Base-by-base conservation (phyloP, 53 echinoderm and acorn worm genomes). In the Patiria pectinifera region DNA sequence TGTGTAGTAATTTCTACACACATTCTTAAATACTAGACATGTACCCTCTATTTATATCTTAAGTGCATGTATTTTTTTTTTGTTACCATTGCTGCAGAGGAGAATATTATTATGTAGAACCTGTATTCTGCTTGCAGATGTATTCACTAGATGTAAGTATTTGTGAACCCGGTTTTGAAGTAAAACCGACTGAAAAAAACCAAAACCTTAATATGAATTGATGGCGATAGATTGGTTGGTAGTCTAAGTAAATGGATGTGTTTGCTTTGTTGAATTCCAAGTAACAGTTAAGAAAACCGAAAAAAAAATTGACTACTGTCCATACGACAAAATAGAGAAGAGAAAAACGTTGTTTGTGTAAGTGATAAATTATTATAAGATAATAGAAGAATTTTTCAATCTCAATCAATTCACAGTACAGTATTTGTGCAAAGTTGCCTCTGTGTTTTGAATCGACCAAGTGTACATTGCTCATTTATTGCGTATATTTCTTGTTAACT, bases 61-160 rank as follows among this genome's bases (percentile, higher is more conserved):
- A 35, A 6, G 22, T 69, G 74, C 46, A 79, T 80, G 78, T 90
- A 48, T 78, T 58, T 77, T 15, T 77, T 15, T 43, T 35, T 35
- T 35, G 48, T 76, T 78, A 71, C 76, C 58, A 63, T 62, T 90
- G 90, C 90, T 66, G 80, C 80, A 87, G 75, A 72, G 47, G 77
- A 63, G 18, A 23, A 80, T 66, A 66, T 46, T 62, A 84, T 26
- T 84, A 63, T 69, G 47, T 66, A 81, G 45, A 66, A 62, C 43
- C 71, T 80, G 90, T 90, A 90, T 90, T 90, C 90, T 80, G 90
- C 80, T 81, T 80, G 90, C 90, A 69, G 69, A 90, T 90, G 90
- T 90, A 90, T 90, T 90, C 90, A 58, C 80, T 69, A 23, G 46
- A 71, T 80, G 80, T 80, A 80, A 12, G 48, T 80, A 90, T 86